Evolutionary conservation across 2,888 invertebrate genomes (phyloP), one percentile per base, ranked within the genome.

Genomic region (Orthonychiurus folsomi): DNA sequence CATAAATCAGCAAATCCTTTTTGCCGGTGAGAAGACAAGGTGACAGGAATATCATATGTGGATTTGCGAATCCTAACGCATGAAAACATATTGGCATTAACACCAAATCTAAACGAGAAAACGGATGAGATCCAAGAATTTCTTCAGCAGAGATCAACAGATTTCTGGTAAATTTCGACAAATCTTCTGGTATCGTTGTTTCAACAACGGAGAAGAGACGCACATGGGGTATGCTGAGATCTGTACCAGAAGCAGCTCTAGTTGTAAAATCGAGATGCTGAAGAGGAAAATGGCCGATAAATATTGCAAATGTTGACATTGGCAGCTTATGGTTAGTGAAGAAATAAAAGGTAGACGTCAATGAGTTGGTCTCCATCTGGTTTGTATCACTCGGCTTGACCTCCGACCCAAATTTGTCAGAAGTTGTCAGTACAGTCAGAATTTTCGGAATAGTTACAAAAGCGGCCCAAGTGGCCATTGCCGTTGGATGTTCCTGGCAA

Each of bases 391-490:
- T 47, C 2, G 56, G 25, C 24, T 62, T 48, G 2, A 57, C 50
- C 15, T 20, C 28, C 18, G 12, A 1, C 12, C 50, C 55, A 18
- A 23, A 12, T 54, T 54, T 47, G 50, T 63, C 63, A 1, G 76
- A 77, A 67, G 75, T 76, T 75, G 76, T 76, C 15, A 78, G 65
- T 0, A 76, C 76, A 25, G 63, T 62, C 2, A 67, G 60, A 56
- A 62, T 50, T 20, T 66, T 60, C 20, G 65, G 60, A 1, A 74
- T 73, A 20, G 68, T 66, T 27, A 78, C 64, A 5, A 64, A 56
- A 24, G 76, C 76, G 58, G 76, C 75, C 79, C 79, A 79, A 0
- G 79, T 78, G 26, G 78, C 75, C 75, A 79, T 74, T 23, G 78
- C 77, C 12, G 66, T 63, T 1, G 79, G 78, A n/a, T 75, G 74